These are phyloP conservation scores for Margarornis squamiger DNA, from an alignment of 2,797 vertebrate genomes.

Conservation along the genomic window DNA sequence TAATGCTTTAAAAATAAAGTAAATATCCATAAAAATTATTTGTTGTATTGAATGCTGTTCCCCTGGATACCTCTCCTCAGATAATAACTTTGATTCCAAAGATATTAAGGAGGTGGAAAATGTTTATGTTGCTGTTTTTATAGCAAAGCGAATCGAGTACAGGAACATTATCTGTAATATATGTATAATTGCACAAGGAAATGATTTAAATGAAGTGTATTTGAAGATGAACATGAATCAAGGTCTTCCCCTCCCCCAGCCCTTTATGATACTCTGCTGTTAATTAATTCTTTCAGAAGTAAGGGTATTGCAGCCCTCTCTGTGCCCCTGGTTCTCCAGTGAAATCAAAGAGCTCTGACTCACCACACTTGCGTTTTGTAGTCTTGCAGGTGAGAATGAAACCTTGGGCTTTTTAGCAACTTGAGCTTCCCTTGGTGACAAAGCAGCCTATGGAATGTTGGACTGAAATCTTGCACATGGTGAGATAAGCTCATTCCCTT, in stretches of 20 bases:
- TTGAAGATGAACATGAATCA: constrained; percentile 56
- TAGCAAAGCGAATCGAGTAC: constrained; percentile 37
- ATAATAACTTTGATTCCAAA: constrained; percentile 51
- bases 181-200: constrained; percentile 68
- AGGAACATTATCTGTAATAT: constrained; percentile 61
- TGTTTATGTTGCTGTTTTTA: constrained; percentile 57
- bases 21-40: neutral
- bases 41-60: constrained; percentile 45
- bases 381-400: neutral
- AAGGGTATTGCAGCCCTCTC: neutral
- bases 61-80: constrained; percentile 19
- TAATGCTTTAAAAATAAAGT: neutral
- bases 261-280: neutral
- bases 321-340: neutral
- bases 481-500: neutral
- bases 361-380: neutral
- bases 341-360: constrained; percentile 1
- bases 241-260: neutral
- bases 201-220: constrained; percentile 65
- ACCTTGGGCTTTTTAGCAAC: neutral
- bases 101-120: constrained; percentile 51
- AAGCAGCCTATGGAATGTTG: neutral
- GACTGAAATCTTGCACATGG: neutral
- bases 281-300: constrained; percentile 62
- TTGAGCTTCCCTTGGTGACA: neutral